A percentile compares a stretch with the other conserved stretches of the same genome.
Evolutionary conservation across 2,888 invertebrate genomes (phyloP).

Genomic region (Oxytorus armatus): DNA sequence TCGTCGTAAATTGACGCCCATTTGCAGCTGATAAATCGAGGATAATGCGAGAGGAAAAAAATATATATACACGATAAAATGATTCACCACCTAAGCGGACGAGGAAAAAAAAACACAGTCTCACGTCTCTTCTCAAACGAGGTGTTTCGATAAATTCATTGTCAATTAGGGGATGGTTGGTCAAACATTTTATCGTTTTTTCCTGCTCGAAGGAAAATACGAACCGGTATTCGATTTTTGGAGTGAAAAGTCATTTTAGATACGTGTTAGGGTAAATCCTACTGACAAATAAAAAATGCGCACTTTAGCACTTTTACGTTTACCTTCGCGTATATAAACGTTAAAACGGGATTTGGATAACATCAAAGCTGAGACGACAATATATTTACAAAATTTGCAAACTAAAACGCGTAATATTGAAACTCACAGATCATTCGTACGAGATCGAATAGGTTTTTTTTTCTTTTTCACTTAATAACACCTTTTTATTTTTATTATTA

Average conservation of each 20-base stretch:
- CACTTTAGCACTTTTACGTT: slow-evolving; percentile 26
- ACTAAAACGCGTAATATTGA: slow-evolving; percentile 1
- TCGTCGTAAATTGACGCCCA: slow-evolving; percentile 5
- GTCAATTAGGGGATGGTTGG: not conserved
- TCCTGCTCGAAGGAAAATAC: slow-evolving; percentile 26
- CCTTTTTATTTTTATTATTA: slow-evolving; percentile 9
- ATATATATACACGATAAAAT: slow-evolving; percentile 1
- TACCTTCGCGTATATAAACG: slow-evolving; percentile 9
- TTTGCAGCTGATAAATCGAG: slow-evolving; percentile 22
- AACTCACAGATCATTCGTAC: slow-evolving; percentile 35
- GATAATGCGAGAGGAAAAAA: slow-evolving; percentile 9
- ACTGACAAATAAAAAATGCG: slow-evolving; percentile 29
- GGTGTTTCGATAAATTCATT: too few species aligned
- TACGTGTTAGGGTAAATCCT: slow-evolving; percentile 39
- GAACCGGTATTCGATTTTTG: slow-evolving; percentile 22
- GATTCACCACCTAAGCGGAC: not conserved
- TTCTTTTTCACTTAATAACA: slow-evolving; percentile 2
- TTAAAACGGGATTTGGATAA: slow-evolving; percentile 10
- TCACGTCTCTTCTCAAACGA: too few species aligned
- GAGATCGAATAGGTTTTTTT: slow-evolving; percentile 3
- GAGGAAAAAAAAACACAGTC: not conserved
- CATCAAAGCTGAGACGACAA: slow-evolving; percentile 42
- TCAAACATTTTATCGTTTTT: slow-evolving; percentile 3
- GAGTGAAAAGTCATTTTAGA: not conserved
- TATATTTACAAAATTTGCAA: slow-evolving; percentile 59